These are phyloP conservation scores for Apodemus sylvaticus DNA, from an alignment of 2,113 vertebrate genomes.

Conservation along the genomic window DNA sequence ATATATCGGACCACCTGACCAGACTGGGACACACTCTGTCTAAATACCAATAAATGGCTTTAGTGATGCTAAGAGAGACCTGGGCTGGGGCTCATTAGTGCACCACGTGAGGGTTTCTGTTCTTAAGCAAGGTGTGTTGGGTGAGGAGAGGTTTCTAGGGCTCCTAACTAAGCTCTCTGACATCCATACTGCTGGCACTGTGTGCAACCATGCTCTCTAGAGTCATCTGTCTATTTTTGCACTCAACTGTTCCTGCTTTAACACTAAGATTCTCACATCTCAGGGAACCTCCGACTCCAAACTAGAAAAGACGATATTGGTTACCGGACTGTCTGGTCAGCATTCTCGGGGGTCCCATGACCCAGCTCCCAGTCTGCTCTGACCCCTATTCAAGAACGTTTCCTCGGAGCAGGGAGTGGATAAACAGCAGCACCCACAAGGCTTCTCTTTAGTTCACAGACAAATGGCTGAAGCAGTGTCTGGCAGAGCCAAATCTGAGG, in stretches of 20 bases:
- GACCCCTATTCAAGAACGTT: too few relatives aligned
- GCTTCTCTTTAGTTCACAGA: not conserved
- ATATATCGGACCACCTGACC: accelerated
- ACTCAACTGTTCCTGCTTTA: accelerated
- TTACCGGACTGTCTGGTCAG: too few relatives aligned
- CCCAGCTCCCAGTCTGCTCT: not conserved
- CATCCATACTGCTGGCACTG: not conserved
- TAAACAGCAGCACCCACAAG: accelerated
- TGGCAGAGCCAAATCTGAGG: not conserved
- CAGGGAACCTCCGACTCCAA: not conserved
- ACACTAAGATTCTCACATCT: not conserved
- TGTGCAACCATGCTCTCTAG: not conserved
- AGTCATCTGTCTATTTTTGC: not conserved
- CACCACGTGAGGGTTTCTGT: not conserved
- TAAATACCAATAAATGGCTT: accelerated
- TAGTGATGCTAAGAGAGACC: not conserved
- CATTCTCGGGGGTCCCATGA: not conserved
- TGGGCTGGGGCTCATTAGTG: not conserved
- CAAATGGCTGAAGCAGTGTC: accelerated
- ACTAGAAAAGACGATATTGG: not conserved
- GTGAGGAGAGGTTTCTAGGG: too few relatives aligned
- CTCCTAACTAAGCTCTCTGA: not conserved
- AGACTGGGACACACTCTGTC: accelerated
- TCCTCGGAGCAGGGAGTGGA: not conserved
- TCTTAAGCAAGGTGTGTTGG: not conserved